phyloP scores from a whole-genome alignment of 2,888 invertebrate genomes.

The Brassicogethes aeneus region DNA sequence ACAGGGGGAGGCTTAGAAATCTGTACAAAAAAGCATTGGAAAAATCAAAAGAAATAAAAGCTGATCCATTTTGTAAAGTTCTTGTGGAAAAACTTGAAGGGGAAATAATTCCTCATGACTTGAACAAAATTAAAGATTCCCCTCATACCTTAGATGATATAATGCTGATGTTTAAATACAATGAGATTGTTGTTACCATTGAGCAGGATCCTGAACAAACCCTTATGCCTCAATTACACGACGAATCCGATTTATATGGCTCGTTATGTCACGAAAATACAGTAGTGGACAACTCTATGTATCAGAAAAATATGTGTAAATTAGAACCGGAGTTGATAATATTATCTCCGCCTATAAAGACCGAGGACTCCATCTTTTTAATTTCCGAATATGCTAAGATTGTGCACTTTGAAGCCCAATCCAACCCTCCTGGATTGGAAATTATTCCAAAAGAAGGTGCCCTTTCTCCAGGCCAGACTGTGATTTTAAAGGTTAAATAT shows the following conservation, averaged over 20 bases:
- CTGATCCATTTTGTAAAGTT: conserved; percentile 22
- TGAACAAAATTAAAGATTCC: conserved; percentile 29
- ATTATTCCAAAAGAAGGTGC: conserved; percentile 19
- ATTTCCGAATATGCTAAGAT: conserved; percentile 15
- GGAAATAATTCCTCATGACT: conserved; percentile 31
- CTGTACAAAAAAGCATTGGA: conserved; percentile 25
- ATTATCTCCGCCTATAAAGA: conserved; percentile 23
- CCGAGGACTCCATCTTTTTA: conserved; percentile 21
- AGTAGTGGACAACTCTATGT: conserved; percentile 14
- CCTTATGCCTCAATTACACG: conserved; percentile 27
- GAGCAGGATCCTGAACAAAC: conserved; percentile 36
- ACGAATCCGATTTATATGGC: conserved; percentile 33
- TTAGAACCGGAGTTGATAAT: conserved; percentile 24
- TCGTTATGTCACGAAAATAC: conserved; percentile 27
- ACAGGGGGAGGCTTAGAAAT: conserved; percentile 31
- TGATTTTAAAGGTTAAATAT: conserved; percentile 22
- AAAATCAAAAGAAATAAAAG: conserved; percentile 15
- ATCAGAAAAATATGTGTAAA: conserved; percentile 12
- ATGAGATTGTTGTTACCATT: conserved; percentile 34
- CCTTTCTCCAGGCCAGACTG: conserved; percentile 20
- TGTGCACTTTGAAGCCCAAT: conserved; percentile 17
- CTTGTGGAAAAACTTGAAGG: conserved; percentile 26
- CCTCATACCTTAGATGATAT: conserved; percentile 25
- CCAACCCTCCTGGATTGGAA: conserved; percentile 17
- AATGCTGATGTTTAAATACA: conserved; percentile 25